Base-by-base conservation (phyloP, 2,888 invertebrate genomes). In the Drosophila ezoana region DNA sequence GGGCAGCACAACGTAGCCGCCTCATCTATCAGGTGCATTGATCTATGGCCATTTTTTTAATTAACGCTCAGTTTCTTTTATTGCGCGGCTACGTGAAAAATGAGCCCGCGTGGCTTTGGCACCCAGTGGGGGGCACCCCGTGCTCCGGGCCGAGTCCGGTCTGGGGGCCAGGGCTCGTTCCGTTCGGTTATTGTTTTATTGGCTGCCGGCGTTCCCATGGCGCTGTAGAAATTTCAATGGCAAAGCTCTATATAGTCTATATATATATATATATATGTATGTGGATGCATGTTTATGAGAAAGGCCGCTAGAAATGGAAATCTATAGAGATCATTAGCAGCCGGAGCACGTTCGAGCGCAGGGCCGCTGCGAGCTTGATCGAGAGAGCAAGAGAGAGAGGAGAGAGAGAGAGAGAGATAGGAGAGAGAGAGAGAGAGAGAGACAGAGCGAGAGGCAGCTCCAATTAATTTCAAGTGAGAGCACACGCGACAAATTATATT, bases 61-160 rank as follows among this genome's bases (percentile, higher is more conserved):
- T 86, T 86, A 86, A 89, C 86, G 89, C 82, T 81, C 77, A 72
- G 85, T 89, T 89, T 79, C 89, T 87, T 86, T 89, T 81, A 84
- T 81, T 81, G 75, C 67, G 71, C 66, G 67, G 57, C 83, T 68
- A 71, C 79, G 79, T 76, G 83, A 82, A 81, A 81, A 82, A 79
- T 83, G 67, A 61, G 54, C 51, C 37, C 37, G 33, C 8, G 9
- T 16, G 13, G 44, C 28, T 28, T 8, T 28, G 28, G 2, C 2
- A 52, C 52, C 52, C 52, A 52, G 40, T 52, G 44, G 54, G 54
- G 4, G 23, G 44, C 44, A 33, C 40, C 53, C 43, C 52, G 41
- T 16, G 28, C 14, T 35, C 35, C 13, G 52, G 23, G 23, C 38
- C 20, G 35, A 37, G 47, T 28, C 20, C 23, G 9, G 35, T 18